Base-by-base conservation (phyloP, 2,888 invertebrate species). In the Eustalomyia histrio region DNA sequence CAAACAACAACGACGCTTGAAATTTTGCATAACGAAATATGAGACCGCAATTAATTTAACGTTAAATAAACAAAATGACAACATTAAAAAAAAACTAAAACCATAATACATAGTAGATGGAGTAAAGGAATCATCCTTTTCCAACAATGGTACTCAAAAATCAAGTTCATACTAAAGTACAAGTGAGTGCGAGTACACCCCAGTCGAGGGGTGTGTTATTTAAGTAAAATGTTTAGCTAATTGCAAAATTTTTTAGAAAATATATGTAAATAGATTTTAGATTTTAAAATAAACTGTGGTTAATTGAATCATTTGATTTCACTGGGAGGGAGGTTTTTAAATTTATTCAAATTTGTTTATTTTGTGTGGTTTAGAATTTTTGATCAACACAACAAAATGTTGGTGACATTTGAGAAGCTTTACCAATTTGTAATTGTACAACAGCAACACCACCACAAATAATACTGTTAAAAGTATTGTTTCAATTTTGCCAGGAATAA, bases 41-140 rank as follows among this genome's bases (percentile, higher is more conserved):
- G 85, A 85, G 84, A 84, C 85, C 85, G 81, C 84, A 85, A 85
- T 85, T 85, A 85, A 85, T 85, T 85, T 85, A 84, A 85, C 85
- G 84, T 85, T 85, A 85, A 84, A 84, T 85, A 84, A 85, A 85
- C 85, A 85, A 83, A 83, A 80, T 82, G 81, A 78, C 81, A 81
- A 76, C 69, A 74, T n/a, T n/a, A n/a, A n/a, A n/a, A 76, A 80
- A 74, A 64, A 80, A 73, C 47, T 6, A 63, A 43, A 39, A 16
- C 16, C 58, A 18, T 50, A 10, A 24, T n/a, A n/a, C n/a, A n/a
- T 24, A 63, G 24, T 21, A 14, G 39, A 39, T 39, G 39, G 39
- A 39, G 39, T 12, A 39, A 39, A 39, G 39, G 39, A 39, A 39
- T 39, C 39, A 39, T 39, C 39, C 43, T 35, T 43, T 60, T 33